Base-by-base conservation (phyloP, 2,888 invertebrate species). In the Crocallis elinguaria region DNA sequence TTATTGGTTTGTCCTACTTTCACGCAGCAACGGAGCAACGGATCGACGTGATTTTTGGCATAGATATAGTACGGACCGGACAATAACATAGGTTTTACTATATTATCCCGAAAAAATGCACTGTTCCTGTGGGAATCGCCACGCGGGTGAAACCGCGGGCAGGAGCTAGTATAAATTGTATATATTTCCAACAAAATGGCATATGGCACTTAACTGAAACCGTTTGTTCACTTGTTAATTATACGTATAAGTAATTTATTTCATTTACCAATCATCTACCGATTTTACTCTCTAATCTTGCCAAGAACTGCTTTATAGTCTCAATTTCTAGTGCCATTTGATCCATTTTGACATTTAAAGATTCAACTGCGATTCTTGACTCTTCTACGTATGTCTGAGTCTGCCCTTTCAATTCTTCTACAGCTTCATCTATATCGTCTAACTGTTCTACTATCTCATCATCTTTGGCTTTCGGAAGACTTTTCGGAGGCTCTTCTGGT, bases 271-370 rank as follows among this genome's bases (percentile, higher is more conserved):
- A 13, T 44, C 30, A 48, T 30, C 33, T 45, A 4, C 45, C 52
- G 32, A 75, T 14, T 69, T 74, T 90, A 62, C 72, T 84, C 50
- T 90, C 89, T 55, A 90, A 63, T 57, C 81, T 81, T 30, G 64
- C 63, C 49, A 90, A 77, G 52, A 85, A 75, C 29, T 74, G 70
- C 50, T 88, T 89, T 6, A 89, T 82, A 12, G 57, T 63, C 52
- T 83, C 79, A 29, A 91, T 74, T 60, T 90, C 90, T 29, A 80
- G 30, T 1, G 86, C 75, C 62, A 90, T 76, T 64, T 86, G 81
- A 54, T 90, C 87, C 44, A 91, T 73, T 67, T 88, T 90, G 0
- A 79, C 74, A 65, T 84, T 83, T 2, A 91, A 59, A 3, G 69
- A 66, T 9, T 85, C 82, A 19, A 88, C 58, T 1, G 79, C 75